These are phyloP conservation scores for Nephrotoma appendiculata DNA, from an alignment of 2,888 invertebrate species.

Conservation along the genomic window DNA sequence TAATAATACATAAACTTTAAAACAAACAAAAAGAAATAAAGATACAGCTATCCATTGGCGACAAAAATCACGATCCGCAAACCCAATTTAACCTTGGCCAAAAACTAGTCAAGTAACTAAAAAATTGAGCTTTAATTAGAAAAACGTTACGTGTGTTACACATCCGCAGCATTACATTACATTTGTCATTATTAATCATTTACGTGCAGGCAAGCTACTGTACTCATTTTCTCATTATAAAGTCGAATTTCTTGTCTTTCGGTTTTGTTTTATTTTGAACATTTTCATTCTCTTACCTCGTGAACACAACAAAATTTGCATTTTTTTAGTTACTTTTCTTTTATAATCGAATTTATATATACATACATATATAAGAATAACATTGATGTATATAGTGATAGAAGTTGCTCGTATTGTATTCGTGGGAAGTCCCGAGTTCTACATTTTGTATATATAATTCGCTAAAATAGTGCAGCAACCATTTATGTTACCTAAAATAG, in stretches of 20 bases:
- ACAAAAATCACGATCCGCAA: not conserved
- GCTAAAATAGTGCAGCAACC: not conserved
- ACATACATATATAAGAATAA: not conserved
- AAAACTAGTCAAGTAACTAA: not conserved
- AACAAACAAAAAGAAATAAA: not conserved
- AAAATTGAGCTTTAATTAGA: not conserved
- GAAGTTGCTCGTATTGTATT: not conserved
- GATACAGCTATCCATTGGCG: not conserved
- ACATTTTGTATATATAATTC: not conserved
- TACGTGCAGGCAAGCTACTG: not conserved
- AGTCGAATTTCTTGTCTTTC: not conserved
- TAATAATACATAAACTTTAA: not conserved
- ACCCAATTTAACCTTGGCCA: not conserved
- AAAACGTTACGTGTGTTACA: not conserved
- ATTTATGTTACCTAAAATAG: not conserved
- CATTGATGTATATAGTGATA: not conserved
- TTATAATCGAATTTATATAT: not conserved
- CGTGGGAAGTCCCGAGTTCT: not conserved
- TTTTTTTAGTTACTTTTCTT: not conserved
- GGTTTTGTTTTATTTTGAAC: not conserved
- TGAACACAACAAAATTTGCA: not conserved
- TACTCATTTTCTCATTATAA: not conserved
- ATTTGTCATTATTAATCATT: not conserved
- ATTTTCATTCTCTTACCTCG: not conserved
- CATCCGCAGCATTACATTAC: not conserved